phyloP scores from a whole-genome alignment of 2,113 vertebrate species.

The Narcine bancroftii region DNA sequence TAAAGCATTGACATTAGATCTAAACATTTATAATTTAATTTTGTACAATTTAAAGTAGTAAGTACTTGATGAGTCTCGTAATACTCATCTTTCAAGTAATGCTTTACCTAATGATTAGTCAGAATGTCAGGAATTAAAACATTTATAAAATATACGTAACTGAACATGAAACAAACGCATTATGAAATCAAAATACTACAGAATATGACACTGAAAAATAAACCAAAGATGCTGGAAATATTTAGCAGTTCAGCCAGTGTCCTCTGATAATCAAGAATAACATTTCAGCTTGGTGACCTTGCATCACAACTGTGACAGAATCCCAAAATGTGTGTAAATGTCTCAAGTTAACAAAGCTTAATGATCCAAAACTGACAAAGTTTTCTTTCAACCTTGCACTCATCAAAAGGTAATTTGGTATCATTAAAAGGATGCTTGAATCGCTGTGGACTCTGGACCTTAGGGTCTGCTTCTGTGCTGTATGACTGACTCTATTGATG shows the following conservation, averaged over 20 bases:
- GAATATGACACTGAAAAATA: too few species aligned
- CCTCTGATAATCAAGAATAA: too few species aligned
- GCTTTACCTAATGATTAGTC: background rate
- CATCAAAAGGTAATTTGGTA: background rate
- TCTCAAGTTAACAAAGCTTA: background rate
- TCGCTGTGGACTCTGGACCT: too few species aligned
- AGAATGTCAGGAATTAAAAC: background rate
- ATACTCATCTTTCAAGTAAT: background rate
- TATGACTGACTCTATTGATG: background rate
- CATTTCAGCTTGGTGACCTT: too few species aligned
- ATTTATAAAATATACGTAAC: background rate
- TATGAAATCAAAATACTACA: too few species aligned
- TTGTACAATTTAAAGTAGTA: background rate
- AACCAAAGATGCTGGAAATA: too few species aligned
- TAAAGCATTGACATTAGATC: conserved; percentile 42
- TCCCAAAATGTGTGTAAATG: background rate
- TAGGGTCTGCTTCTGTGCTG: too few species aligned
- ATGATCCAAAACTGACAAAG: background rate
- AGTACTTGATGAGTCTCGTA: background rate
- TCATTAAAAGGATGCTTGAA: background rate
- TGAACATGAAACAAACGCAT: background rate
- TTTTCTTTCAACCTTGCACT: background rate
- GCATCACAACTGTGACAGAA: too few species aligned
- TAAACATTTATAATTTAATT: background rate
- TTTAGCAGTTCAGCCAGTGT: too few species aligned